Evolutionary conservation across 2,888 invertebrate species (phyloP).

Genomic region (Lydus trimaculatus): DNA sequence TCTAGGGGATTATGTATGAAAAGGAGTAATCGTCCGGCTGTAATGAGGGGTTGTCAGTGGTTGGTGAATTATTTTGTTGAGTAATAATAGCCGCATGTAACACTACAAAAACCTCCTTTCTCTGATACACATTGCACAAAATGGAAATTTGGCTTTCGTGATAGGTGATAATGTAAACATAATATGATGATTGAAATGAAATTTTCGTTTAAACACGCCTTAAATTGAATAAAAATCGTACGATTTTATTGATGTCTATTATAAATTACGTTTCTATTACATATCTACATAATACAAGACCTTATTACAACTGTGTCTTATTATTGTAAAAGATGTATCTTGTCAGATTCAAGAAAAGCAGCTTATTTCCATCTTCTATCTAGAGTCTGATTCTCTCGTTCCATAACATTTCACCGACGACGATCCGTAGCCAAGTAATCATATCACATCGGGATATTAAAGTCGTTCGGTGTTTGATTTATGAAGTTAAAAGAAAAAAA

Average conservation of each 20-base stretch:
- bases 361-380: slow-evolving; percentile 30
- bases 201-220: background rate
- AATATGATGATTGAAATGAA: background rate
- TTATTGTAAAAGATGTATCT: background rate
- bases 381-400: slow-evolving; percentile 21
- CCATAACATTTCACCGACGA: slow-evolving; percentile 23
- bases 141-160: slow-evolving; percentile 22
- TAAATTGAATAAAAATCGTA: background rate
- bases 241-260: background rate
- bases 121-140: slow-evolving; percentile 21
- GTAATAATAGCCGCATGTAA: slow-evolving; percentile 33
- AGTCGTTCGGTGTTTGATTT: slow-evolving; percentile 55
- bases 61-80: slow-evolving; percentile 38
- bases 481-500: slow-evolving; percentile 39
- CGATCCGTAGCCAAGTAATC: slow-evolving; percentile 44
- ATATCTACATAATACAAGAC: background rate
- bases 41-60: slow-evolving; percentile 40
- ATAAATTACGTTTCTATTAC: background rate
- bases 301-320: background rate
- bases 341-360: slow-evolving; percentile 26
- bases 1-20: slow-evolving; percentile 25
- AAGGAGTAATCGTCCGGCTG: slow-evolving; percentile 31
- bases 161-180: slow-evolving; percentile 13
- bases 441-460: slow-evolving; percentile 56
- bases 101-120: slow-evolving; percentile 19